A percentile compares a stretch with the other conserved stretches of the same genome.
These are phyloP conservation scores for Patella caerulea DNA, from an alignment of 2,888 invertebrate species.

Conservation along the genomic window DNA sequence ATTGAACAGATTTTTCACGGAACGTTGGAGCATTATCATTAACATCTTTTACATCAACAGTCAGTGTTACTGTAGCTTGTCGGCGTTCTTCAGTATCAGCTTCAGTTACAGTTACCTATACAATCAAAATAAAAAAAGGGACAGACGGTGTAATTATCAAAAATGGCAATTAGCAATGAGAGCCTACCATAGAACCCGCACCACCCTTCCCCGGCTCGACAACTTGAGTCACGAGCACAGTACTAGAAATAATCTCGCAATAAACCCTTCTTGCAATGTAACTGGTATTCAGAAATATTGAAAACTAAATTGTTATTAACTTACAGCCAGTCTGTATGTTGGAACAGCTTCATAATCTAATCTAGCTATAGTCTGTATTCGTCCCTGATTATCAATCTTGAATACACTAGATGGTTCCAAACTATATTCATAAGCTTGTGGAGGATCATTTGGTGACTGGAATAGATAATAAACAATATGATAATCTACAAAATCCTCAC, in stretches of 20 bases:
- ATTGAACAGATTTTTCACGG: constrained; percentile 43
- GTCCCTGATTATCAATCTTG: not conserved
- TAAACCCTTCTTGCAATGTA: too few relatives aligned
- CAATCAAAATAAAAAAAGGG: not conserved
- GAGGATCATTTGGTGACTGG: not conserved
- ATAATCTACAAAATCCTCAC: too few relatives aligned
- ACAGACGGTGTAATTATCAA: too few relatives aligned
- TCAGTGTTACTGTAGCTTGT: constrained; percentile 47
- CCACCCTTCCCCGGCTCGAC: too few relatives aligned
- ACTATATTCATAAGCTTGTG: not conserved
- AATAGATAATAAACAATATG: not conserved
- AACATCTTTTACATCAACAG: constrained; percentile 54
- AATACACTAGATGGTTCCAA: not conserved
- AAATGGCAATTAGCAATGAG: too few relatives aligned
- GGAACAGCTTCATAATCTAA: not conserved
- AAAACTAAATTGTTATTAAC: too few relatives aligned
- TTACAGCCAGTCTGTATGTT: not conserved
- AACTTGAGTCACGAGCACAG: too few relatives aligned
- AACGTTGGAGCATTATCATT: constrained; percentile 64
- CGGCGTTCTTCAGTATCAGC: constrained; percentile 33
- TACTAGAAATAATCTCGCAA: too few relatives aligned
- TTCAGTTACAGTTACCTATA: constrained; percentile 54
- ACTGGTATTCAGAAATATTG: too few relatives aligned
- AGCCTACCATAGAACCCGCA: too few relatives aligned
- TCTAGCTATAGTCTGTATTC: not conserved